Evolutionary conservation across 2,888 invertebrate species (phyloP), one percentile per base, ranked within the genome.

Genomic region (Luperina testacea): DNA sequence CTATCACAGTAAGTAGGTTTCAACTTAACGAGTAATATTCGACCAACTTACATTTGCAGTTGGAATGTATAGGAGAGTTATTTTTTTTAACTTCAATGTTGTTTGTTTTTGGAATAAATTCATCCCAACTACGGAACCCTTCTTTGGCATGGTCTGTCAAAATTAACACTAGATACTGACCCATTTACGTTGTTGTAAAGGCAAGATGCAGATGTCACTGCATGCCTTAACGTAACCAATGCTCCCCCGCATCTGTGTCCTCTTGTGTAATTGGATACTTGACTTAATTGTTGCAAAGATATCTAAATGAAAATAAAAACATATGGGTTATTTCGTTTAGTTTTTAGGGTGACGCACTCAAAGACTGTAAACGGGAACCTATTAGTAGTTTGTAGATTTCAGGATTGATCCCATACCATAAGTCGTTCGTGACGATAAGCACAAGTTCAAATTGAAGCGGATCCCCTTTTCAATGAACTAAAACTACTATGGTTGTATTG

Each of bases 191-290:
- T 61, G 7, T 81, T 71, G 24, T 81, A 85, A 9, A 88, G 77
- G 75, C 92, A 92, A 15, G 88, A 76, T 27, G 91, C 91, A 3
- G 91, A 77, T 2, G 92, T 92, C 24, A 92, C 72, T 0, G 88
- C 89, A 63, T 89, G 90, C 11, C 88, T 89, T 0, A 84, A 68
- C 0, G 91, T 88, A 32, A 92, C 79, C 72, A 92, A 73, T 8
- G 89, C 91, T 2, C 92, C 92, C 5, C 92, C 92, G 69, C 92
- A 92, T 69, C 77, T 80, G 75, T 92, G 92, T 6, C 90, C 90
- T 68, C 82, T 83, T 0, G 80, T 8, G 77, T 63, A 11, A 70
- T 15, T 53, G 65, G 42, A 20, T 4, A 84, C 4, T 24, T 84
- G 57, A 70, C 61, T 80, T 48, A n/a, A 15, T 45, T 80, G 75